Conservation (phyloP, 2,797 vertebrate genomes). For the Loris lydekkerianus region DNA sequence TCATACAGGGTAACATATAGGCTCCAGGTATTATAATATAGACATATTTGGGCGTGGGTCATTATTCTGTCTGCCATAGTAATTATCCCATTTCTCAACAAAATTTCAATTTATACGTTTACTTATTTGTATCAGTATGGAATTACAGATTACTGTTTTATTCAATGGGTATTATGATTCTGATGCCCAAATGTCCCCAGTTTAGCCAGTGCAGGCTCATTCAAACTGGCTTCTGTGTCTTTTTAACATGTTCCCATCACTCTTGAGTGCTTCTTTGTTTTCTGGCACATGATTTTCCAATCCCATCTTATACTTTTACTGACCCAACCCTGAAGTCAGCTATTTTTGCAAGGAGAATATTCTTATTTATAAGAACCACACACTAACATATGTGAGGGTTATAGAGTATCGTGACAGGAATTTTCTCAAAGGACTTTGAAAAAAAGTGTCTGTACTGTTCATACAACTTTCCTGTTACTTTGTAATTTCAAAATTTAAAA, state of each 20-base stretch:
- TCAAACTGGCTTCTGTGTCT: background rate
- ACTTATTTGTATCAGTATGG: background rate
- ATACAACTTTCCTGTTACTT: background rate
- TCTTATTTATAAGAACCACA: background rate
- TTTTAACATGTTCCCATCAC: background rate
- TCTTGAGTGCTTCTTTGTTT: background rate
- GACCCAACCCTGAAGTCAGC: background rate
- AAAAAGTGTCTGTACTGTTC: background rate
- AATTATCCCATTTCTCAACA: background rate
- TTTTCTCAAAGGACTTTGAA: conserved; percentile 2
- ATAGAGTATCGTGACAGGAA: background rate
- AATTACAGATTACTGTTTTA: background rate
- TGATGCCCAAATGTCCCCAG: background rate
- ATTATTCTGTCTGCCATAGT: background rate
- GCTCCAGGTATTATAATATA: background rate
- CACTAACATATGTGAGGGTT: background rate
- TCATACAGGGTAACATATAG: background rate
- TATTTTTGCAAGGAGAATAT: background rate
- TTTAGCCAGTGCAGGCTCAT: background rate
- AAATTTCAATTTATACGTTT: background rate
- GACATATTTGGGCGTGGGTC: background rate
- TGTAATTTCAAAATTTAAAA: conserved; percentile 2
- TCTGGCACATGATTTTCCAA: conserved; percentile 7
- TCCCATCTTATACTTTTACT: background rate
- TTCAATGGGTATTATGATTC: background rate